Evolutionary conservation across 2,888 invertebrate species (phyloP).

Genomic region (Ceriagrion tenellum): DNA sequence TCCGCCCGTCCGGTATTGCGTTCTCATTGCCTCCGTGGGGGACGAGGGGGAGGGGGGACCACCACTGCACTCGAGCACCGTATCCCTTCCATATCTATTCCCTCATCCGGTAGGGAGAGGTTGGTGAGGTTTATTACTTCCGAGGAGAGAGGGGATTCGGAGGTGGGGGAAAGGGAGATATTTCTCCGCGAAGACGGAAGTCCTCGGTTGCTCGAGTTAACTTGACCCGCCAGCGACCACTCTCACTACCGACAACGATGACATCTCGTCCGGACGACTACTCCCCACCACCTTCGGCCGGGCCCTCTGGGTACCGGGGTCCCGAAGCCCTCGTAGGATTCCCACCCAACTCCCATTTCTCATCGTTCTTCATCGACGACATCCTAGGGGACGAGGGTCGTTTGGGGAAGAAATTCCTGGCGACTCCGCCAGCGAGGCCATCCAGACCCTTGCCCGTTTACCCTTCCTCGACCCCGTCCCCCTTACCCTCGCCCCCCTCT

Average conservation of each 20-base stretch:
- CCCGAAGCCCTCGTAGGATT: background rate
- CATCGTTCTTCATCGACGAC: slow-evolving; percentile 24
- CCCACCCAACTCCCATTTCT: background rate
- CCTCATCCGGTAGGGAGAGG: slow-evolving; percentile 4
- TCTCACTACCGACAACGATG: background rate
- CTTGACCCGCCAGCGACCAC: no score
- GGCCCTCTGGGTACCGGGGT: background rate
- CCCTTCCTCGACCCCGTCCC: background rate
- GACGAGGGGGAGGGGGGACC: no score
- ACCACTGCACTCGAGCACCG: background rate
- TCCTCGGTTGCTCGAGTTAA: no score
- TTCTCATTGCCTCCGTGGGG: background rate
- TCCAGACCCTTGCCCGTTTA: background rate
- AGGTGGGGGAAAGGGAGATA: background rate
- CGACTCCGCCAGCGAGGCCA: background rate
- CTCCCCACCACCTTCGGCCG: background rate
- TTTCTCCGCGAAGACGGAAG: no score
- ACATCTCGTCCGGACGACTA: background rate
- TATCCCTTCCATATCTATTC: background rate
- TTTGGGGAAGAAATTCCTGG: background rate
- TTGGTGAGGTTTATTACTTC: background rate
- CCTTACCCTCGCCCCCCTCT: background rate
- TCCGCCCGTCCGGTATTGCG: background rate
- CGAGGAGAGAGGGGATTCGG: background rate
- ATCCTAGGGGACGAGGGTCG: background rate